These are phyloP conservation scores for Etheostoma cragini DNA, from an alignment of 2,113 vertebrate species.

Conservation along the genomic window DNA sequence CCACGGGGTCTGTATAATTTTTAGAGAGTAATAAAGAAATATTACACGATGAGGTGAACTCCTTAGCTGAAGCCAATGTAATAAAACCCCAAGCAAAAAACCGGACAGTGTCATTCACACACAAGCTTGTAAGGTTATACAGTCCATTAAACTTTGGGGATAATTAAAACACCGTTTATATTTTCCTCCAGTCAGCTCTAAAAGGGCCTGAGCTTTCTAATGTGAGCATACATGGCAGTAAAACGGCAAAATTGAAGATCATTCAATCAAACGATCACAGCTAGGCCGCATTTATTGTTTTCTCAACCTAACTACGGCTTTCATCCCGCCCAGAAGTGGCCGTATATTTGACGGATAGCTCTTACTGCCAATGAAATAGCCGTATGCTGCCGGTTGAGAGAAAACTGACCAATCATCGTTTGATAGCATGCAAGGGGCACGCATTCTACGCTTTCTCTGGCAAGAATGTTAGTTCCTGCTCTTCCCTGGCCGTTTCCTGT, in stretches of 20 bases:
- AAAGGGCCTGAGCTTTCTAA: background rate
- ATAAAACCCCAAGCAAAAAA: slow-evolving; percentile 51
- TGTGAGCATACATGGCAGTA: slow-evolving; percentile 4
- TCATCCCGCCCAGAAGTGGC: slow-evolving; percentile 74
- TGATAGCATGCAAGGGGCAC: slow-evolving; percentile 50
- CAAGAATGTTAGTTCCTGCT: slow-evolving; percentile 88
- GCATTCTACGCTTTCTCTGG: slow-evolving; percentile 72
- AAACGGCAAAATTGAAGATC: slow-evolving; percentile 64
- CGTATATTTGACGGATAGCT: slow-evolving; percentile 36
- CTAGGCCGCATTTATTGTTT: slow-evolving; percentile 84
- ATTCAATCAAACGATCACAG: slow-evolving; percentile 66
- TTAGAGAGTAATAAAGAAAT: background rate
- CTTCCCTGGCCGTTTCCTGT: slow-evolving; percentile 88
- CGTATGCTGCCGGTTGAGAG: slow-evolving; percentile 57
- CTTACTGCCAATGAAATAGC: slow-evolving; percentile 51
- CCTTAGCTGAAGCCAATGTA: slow-evolving; percentile 15
- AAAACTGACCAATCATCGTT: slow-evolving; percentile 66
- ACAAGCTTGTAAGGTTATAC: background rate
- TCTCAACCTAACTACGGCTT: slow-evolving; percentile 77
- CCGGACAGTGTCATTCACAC: slow-evolving; percentile 31
- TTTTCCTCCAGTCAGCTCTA: slow-evolving; percentile 8
- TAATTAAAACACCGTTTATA: background rate
- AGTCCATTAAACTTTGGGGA: background rate
- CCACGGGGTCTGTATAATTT: background rate
- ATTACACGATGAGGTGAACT: slow-evolving; percentile 5